Conservation (phyloP, 2,888 invertebrate species). For the Thereva nobilitata region DNA sequence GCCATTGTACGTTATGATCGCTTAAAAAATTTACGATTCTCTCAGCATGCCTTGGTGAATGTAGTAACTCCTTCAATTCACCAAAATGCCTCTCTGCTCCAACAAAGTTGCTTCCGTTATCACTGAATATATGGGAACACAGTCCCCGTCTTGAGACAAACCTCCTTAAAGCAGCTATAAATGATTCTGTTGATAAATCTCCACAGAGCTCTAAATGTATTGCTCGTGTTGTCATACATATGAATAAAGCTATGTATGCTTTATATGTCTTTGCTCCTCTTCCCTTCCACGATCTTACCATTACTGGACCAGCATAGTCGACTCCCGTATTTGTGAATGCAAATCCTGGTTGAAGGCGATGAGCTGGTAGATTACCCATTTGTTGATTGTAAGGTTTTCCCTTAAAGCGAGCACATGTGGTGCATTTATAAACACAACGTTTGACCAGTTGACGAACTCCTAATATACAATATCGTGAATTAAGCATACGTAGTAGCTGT, state of each 20-base stretch:
- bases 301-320: slow-evolving; percentile 36
- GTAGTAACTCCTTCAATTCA: slow-evolving; percentile 13
- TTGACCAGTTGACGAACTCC: background rate
- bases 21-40: background rate
- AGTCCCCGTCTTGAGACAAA: slow-evolving; percentile 19
- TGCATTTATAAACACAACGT: slow-evolving; percentile 27
- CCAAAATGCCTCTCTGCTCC: slow-evolving; percentile 36
- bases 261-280: slow-evolving; percentile 11
- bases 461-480: slow-evolving; percentile 27
- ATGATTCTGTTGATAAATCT: slow-evolving; percentile 40
- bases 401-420: slow-evolving; percentile 31
- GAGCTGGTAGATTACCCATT: slow-evolving; percentile 37
- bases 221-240: slow-evolving; percentile 20
- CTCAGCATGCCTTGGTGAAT: background rate
- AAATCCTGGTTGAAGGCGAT: background rate
- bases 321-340: slow-evolving; percentile 37
- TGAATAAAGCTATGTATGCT: slow-evolving; percentile 10
- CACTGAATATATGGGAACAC: background rate
- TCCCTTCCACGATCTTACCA: slow-evolving; percentile 26
- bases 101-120: slow-evolving; percentile 22
- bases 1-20: slow-evolving; percentile 44
- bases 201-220: slow-evolving; percentile 22
- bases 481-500: background rate
- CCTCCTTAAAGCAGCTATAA: slow-evolving; percentile 44
- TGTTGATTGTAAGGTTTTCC: slow-evolving; percentile 37